These are phyloP conservation scores for Aricia artaxerxes DNA, from an alignment of 2,888 invertebrate species.

Conservation along the genomic window DNA sequence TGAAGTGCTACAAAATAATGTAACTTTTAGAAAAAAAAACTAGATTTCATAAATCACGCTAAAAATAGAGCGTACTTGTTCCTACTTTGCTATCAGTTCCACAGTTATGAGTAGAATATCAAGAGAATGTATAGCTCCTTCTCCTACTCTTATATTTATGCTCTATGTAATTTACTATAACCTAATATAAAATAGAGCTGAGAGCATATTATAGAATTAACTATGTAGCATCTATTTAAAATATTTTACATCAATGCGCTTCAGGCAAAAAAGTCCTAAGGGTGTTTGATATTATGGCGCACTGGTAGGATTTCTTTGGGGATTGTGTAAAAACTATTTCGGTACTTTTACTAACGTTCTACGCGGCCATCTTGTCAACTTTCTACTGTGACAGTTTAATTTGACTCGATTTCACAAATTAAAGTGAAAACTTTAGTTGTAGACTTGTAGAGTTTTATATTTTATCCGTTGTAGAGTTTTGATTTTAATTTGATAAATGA, in stretches of 20 bases:
- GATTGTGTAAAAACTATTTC: conserved; percentile 16
- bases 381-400: conserved; percentile 2
- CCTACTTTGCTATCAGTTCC: not conserved
- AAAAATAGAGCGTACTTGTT: not conserved
- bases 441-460: too few species aligned
- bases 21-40: not conserved
- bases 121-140: not conserved
- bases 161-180: too few species aligned
- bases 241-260: conserved; percentile 1
- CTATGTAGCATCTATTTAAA: conserved; percentile 4
- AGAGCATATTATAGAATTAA: not conserved
- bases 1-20: too few species aligned
- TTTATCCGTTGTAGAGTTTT: not conserved
- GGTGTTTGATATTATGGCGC: conserved; percentile 22
- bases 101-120: not conserved
- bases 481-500: not conserved
- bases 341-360: not conserved
- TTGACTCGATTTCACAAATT: not conserved
- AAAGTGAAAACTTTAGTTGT: not conserved
- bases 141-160: not conserved
- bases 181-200: not conserved
- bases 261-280: not conserved
- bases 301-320: not conserved
- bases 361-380: not conserved
- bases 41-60: not conserved